phyloP scores from a whole-genome alignment of 1,140 invertebrate species.

The Leptopilina clavipes region DNA sequence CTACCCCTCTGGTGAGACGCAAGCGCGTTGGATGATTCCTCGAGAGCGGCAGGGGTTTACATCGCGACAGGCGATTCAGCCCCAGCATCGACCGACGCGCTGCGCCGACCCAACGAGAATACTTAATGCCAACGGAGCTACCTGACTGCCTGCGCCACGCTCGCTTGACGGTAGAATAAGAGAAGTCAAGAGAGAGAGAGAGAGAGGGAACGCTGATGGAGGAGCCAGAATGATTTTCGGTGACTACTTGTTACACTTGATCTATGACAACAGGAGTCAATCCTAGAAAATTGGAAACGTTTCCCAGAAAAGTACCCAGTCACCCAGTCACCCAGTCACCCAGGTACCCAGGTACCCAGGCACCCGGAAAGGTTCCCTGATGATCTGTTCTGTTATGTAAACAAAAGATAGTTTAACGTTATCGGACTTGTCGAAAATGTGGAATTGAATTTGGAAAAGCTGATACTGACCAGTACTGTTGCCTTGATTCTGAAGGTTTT shows the following conservation, averaged over 20 bases:
- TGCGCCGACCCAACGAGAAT: constrained; percentile 72
- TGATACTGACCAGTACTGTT: constrained; percentile 67
- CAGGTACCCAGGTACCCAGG: constrained; percentile 22
- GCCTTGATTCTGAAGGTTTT: constrained; percentile 54
- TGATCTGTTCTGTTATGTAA: too few relatives aligned
- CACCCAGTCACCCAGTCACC: too few relatives aligned
- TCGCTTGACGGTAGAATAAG: constrained; percentile 65
- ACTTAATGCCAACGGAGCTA: constrained; percentile 69
- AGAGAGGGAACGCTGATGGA: constrained; percentile 36
- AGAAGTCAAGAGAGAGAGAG: constrained; percentile 47
- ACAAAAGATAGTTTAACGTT: too few relatives aligned
- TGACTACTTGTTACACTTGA: constrained; percentile 68
- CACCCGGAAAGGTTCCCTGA: too few relatives aligned
- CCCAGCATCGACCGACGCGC: constrained; percentile 70
- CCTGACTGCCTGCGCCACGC: constrained; percentile 62
- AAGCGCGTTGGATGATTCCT: constrained; percentile 42
- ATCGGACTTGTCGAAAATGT: constrained; percentile 49
- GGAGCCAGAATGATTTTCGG: constrained; percentile 47
- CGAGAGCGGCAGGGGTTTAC: constrained; percentile 46
- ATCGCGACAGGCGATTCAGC: constrained; percentile 56
- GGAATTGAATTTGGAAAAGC: constrained; percentile 52
- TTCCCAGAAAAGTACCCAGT: too few relatives aligned
- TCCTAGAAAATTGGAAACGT: too few relatives aligned
- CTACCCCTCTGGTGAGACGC: constrained; percentile 51
- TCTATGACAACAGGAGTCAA: too few relatives aligned